Base-by-base conservation (phyloP, 2,888 invertebrate genomes). In the Prosopocoilus inquinatus region DNA sequence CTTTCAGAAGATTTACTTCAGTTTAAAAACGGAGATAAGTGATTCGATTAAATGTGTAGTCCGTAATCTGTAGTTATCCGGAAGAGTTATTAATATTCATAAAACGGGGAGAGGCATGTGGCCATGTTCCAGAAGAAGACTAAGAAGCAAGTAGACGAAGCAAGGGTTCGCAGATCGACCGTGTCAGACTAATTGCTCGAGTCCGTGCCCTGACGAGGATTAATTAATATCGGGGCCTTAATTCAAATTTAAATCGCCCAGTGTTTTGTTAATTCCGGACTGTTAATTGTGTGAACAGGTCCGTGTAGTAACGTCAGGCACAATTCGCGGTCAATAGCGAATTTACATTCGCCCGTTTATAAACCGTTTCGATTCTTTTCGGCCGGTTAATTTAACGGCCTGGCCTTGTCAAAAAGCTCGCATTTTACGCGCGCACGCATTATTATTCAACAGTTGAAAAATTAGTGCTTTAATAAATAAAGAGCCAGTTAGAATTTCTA, bases 201-300 rank as follows among this genome's bases (percentile, higher is more conserved):
- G 75, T 74, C 74, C 72, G 71, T 73, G 71, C 72, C 73, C 72
- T 75, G 76, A 77, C 77, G 75, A 69, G 73, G 75, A 76, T 77
- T 77, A 76, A 77, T 77, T 76, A 77, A 77, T 77, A 76, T 74
- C 68, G 47, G 59, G 69, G 71, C 72, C 73, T 72, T 75, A 73
- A 77, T 76, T 74, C 75, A 70, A 75, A 75, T 77, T 76, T 75
- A 75, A 76, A 75, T 75, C 75, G 74, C 71, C 70, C 74, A 71
- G 73, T 73, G 75, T 75, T 75, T 76, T 75, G 75, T 75, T 75
- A 73, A 75, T 75, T 75, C 74, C 74, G 72, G 68, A 71, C 72
- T 71, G 76, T 75, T 76, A 76, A 75, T 75, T 75, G 74, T 69
- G 70, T 66, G 73, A 73, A 73, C 73, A 73, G 67, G 65, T 64